Conservation (phyloP, 2,888 invertebrate species). For the Helleia helle region DNA sequence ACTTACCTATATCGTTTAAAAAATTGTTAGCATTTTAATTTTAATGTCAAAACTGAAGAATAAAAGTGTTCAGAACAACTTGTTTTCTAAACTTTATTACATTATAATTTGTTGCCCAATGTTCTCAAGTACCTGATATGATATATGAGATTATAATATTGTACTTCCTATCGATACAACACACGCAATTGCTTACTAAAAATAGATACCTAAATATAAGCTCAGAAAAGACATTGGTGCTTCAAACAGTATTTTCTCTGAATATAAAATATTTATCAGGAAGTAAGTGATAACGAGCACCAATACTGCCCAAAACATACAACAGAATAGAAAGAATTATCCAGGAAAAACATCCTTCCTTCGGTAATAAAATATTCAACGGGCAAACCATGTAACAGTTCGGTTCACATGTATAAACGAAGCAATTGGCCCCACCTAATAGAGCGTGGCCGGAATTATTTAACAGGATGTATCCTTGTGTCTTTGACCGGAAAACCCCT, state of each 20-base stretch:
- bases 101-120: too few species aligned
- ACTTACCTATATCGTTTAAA: too few species aligned
- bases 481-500: not conserved
- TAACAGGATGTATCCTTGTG: conserved; percentile 1
- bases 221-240: not conserved
- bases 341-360: conserved; percentile 5
- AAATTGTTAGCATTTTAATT: too few species aligned
- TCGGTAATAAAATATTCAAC: conserved; percentile 15
- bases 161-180: too few species aligned
- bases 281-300: not conserved
- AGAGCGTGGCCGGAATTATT: conserved; percentile 15
- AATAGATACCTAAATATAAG: too few species aligned
- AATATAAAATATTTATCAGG: not conserved
- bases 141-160: too few species aligned
- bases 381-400: conserved; percentile 16
- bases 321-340: not conserved
- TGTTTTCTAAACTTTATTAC: too few species aligned
- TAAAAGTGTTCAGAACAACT: too few species aligned
- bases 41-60: too few species aligned
- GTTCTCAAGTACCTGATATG: too few species aligned
- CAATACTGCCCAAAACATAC: not conserved
- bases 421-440: conserved; percentile 14
- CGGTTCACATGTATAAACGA: conserved; percentile 16
- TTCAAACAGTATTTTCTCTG: not conserved
- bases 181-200: too few species aligned